A percentile compares a stretch with the other conserved stretches of the same genome.
phyloP scores from a whole-genome alignment of 2,888 invertebrate species.

The Scaptomyza flava region DNA sequence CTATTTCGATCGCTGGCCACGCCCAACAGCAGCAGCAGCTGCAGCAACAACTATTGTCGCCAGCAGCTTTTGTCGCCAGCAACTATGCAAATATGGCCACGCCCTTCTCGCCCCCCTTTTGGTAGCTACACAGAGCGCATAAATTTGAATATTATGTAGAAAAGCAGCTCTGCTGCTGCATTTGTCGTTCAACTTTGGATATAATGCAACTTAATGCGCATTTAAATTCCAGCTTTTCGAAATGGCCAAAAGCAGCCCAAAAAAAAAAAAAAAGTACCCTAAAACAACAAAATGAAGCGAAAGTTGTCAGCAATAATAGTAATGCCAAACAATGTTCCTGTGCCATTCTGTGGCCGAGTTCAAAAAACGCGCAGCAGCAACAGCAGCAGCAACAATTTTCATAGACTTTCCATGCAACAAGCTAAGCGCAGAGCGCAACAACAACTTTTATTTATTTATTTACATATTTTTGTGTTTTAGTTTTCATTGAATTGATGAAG shows the following conservation, averaged over 20 bases:
- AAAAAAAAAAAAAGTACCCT: too few species aligned
- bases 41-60: slow-evolving; percentile 10
- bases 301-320: slow-evolving; percentile 35
- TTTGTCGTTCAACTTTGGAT: slow-evolving; percentile 26
- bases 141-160: slow-evolving; percentile 58
- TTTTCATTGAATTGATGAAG: slow-evolving; percentile 27
- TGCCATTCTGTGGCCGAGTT: not conserved
- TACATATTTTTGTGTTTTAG: slow-evolving; percentile 46
- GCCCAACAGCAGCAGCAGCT: not conserved
- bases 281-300: slow-evolving; percentile 33
- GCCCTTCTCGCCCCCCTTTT: slow-evolving; percentile 5
- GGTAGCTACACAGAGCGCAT: slow-evolving; percentile 44
- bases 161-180: slow-evolving; percentile 18
- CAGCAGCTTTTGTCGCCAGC: slow-evolving; percentile 18
- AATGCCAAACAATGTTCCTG: slow-evolving; percentile 1
- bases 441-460: slow-evolving; percentile 63
- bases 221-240: slow-evolving; percentile 43
- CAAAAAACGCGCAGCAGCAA: slow-evolving; percentile 19
- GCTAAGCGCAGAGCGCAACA: too few species aligned
- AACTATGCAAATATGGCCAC: slow-evolving; percentile 50
- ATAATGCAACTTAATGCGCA: slow-evolving; percentile 73
- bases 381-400: slow-evolving; percentile 16
- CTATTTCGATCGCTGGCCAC: not conserved
- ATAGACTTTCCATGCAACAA: slow-evolving; percentile 48
- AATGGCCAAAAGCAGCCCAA: not conserved